Conservation (phyloP, 2,888 invertebrate genomes). For the Phrixothrix hirtus region DNA sequence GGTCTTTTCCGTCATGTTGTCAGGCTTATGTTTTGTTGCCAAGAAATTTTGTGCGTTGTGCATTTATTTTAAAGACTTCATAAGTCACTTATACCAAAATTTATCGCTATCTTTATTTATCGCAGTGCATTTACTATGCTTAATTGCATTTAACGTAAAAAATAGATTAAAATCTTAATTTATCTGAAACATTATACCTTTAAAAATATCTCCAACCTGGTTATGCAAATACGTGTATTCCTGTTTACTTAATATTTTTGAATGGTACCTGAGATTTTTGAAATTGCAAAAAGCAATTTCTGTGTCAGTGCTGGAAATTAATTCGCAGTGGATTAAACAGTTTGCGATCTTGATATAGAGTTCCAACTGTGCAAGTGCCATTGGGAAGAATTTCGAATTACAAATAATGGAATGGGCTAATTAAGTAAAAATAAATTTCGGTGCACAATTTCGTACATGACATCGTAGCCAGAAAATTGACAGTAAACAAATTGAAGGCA, state of each 20-base stretch:
- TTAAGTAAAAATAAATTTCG: no score
- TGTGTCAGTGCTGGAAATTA: no score
- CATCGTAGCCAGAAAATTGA: constrained; percentile 17
- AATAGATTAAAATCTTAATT: constrained; percentile 5
- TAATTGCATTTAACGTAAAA: neutral
- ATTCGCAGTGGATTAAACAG: no score
- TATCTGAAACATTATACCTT: constrained; percentile 10
- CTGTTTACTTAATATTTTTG: constrained; percentile 15
- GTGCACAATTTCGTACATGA: no score
- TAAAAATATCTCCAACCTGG: constrained; percentile 7
- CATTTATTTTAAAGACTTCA: constrained; percentile 3
- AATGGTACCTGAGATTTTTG: neutral
- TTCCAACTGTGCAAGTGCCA: no score
- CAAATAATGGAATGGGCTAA: no score
- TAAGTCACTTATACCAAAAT: neutral
- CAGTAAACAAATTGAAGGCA: constrained; percentile 33
- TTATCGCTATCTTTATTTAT: constrained; percentile 4
- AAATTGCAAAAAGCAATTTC: no score
- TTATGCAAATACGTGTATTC: constrained; percentile 16
- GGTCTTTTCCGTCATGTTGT: constrained; percentile 29
- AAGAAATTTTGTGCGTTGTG: constrained; percentile 6
- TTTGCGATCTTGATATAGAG: no score
- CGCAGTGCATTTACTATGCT: neutral
- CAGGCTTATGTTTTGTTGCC: constrained; percentile 11
- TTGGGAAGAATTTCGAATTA: no score